Evolutionary conservation across 2,888 invertebrate species (phyloP), one percentile per base, ranked within the genome.

Genomic region (Pheosia tremula): DNA sequence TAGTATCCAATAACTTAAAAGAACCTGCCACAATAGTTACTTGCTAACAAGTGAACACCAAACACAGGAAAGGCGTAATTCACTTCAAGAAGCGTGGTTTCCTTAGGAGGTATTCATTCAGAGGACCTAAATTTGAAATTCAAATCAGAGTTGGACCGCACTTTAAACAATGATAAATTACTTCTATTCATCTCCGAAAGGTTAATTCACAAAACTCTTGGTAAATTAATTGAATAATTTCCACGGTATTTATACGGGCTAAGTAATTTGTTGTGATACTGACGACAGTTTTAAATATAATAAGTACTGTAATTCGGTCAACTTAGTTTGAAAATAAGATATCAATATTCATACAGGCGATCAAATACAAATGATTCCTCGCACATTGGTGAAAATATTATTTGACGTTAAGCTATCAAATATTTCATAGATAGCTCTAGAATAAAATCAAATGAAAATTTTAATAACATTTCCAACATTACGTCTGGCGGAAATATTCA

Each of bases 121-220:
- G 59, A 64, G 59, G 60, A 36, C 5, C 43, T 41, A 10, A 56
- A 74, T 70, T 75, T 72, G 72, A 72, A 70, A 67, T 75, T 67
- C 65, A 67, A 70, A 75, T 72, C 57, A n/a, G 50, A 49, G 52
- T 60, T 39, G 57, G 47, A 59, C 62, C 55, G 63, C 47, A 62
- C 59, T 64, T 45, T 61, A 58, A 62, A 68, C 62, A 65, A 68
- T 63, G 62, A 68, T 64, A 63, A 70, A 71, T 68, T 68, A 62
- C 64, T 58, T 64, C 56, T 47, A 68, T 68, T 64, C 63, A 52
- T 58, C 57, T 68, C 58, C 36, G 57, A 56, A 57, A 52, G 63
- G 63, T 66, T 58, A 59, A 60, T 69, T 66, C 56, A 41, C n/a
- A 45, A 43, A 8, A 56, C 13, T 43, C 36, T 36, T 56, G 43